Evolutionary conservation across 2,888 invertebrate genomes (phyloP).

Genomic region (Ochropacha duplaris): DNA sequence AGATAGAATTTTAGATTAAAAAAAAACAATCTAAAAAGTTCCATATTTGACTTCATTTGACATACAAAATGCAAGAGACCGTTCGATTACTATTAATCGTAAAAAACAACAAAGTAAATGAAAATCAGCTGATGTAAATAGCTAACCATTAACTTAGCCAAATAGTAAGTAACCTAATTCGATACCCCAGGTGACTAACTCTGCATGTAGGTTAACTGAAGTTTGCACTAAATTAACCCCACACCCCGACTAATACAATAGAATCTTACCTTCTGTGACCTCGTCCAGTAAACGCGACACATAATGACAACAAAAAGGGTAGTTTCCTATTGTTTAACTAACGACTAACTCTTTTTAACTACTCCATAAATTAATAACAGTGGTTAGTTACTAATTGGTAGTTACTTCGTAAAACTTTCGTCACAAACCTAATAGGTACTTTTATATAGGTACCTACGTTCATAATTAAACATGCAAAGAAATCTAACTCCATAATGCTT

Average conservation of each 20-base stretch:
- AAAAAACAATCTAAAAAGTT: too few species aligned
- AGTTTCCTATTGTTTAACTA: background rate
- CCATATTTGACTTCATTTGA: too few species aligned
- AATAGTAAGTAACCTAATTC: background rate
- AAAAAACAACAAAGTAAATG: too few species aligned
- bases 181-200: background rate
- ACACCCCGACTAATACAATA: background rate
- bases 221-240: background rate
- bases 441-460: too few species aligned
- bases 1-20: too few species aligned
- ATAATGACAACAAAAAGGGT: too few species aligned
- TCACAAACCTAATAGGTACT: too few species aligned
- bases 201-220: background rate
- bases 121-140: too few species aligned
- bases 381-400: background rate
- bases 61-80: too few species aligned
- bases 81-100: too few species aligned
- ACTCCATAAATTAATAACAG: background rate
- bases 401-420: background rate
- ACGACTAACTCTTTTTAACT: background rate
- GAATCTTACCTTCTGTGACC: background rate
- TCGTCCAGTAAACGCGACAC: background rate
- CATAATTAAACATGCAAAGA: background rate
- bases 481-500: background rate
- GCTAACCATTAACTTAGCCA: background rate